Percentiles rank a stretch among this genome's conserved stretches.
Evolutionary conservation across 2,113 vertebrate genomes (phyloP).

Genomic region (Montifringilla adamsi): DNA sequence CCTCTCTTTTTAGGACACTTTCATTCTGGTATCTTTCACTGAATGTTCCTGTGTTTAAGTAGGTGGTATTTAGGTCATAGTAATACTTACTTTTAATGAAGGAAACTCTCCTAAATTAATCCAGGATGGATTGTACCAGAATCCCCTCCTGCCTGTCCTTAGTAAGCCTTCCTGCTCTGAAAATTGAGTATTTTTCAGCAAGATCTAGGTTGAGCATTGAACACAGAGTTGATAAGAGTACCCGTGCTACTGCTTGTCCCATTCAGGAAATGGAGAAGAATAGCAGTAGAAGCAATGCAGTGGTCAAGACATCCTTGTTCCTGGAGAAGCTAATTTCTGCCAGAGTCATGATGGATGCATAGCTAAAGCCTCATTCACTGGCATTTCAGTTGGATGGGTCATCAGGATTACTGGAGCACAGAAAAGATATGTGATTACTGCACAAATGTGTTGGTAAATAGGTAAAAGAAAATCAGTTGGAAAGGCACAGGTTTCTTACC

Average conservation of each 20-base stretch:
- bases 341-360: not conserved
- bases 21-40: not conserved
- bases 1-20: not conserved
- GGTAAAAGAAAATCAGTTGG: not conserved
- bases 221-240: rapidly evolving
- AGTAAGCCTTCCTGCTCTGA: not conserved
- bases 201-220: not conserved
- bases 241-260: rapidly evolving
- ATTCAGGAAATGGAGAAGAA: not conserved
- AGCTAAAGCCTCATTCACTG: not conserved
- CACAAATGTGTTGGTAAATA: not conserved
- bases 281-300: not conserved
- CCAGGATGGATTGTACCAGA: not conserved
- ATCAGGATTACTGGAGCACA: not conserved
- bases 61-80: not conserved
- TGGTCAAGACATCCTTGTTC: not conserved
- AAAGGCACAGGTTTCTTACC: not conserved
- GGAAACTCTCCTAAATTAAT: not conserved
- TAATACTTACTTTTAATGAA: not conserved
- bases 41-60: not conserved
- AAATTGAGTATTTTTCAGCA: not conserved
- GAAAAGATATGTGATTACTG: not conserved
- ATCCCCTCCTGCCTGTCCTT: not conserved
- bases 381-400: not conserved
- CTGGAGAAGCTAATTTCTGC: not conserved